Conservation (phyloP, 2,888 invertebrate genomes). For the Chrysolina haemoptera region DNA sequence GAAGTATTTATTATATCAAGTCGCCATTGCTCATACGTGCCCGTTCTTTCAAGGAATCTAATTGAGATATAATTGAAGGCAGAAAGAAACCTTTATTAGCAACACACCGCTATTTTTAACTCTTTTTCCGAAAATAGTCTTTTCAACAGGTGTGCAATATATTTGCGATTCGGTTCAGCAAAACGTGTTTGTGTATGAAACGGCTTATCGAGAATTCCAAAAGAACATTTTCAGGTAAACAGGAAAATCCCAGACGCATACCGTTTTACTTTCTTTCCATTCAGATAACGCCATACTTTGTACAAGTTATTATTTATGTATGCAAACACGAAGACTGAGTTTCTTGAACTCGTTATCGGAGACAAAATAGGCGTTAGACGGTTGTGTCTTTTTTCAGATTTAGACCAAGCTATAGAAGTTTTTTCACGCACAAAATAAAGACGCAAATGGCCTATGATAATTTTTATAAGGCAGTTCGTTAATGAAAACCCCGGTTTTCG, state of each 20-base stretch:
- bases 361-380: conserved; percentile 5
- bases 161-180: not conserved
- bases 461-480: too few species aligned
- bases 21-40: not conserved
- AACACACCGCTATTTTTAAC: not conserved
- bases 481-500: too few species aligned
- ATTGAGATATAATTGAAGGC: not conserved
- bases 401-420: too few species aligned
- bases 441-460: too few species aligned
- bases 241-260: conserved; percentile 1
- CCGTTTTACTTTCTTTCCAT: conserved; percentile 30
- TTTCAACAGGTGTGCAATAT: conserved; percentile 2
- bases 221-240: conserved; percentile 4
- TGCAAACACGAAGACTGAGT: conserved; percentile 31
- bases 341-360: conserved; percentile 33
- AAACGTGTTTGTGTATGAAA: conserved; percentile 2
- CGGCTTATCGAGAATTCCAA: conserved; percentile 4
- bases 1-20: not conserved
- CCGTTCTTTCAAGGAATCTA: not conserved
- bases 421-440: too few species aligned
- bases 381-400: not conserved
- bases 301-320: conserved; percentile 38
- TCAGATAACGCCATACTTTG: conserved; percentile 34
- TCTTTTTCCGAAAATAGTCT: not conserved
- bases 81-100: not conserved